Percentiles rank a stretch among this genome's conserved stretches.
Conservation (phyloP, 1,140 invertebrate genomes). For the Hyles vespertilio region DNA sequence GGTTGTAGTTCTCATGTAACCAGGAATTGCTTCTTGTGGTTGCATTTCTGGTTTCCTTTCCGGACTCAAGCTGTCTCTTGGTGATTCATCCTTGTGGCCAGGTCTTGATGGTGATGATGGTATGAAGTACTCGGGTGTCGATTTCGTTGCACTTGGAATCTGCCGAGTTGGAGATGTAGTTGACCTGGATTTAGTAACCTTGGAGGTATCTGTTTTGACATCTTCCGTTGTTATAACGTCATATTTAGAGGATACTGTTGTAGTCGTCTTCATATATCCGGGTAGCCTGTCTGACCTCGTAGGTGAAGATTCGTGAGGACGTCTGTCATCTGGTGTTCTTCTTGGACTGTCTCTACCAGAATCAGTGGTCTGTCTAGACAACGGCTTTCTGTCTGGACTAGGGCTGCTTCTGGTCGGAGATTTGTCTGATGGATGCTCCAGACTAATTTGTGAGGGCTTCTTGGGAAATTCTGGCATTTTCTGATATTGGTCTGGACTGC, state of each 20-base stretch:
- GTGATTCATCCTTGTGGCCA: not conserved
- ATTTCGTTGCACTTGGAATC: not conserved
- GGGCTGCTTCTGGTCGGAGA: slow-evolving; percentile 10
- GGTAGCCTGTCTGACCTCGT: slow-evolving; percentile 16
- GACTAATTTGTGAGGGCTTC: no score
- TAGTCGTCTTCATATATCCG: slow-evolving; percentile 16
- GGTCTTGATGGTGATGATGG: not conserved
- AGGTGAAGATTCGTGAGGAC: slow-evolving; percentile 5
- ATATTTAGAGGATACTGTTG: slow-evolving; percentile 17
- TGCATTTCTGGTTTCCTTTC: slow-evolving; percentile 5
- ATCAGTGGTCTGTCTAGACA: not conserved
- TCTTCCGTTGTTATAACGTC: slow-evolving; percentile 1
- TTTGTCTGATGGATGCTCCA: not conserved
- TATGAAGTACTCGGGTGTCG: not conserved
- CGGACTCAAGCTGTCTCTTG: not conserved
- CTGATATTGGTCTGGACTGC: not conserved
- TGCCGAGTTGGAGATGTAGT: not conserved
- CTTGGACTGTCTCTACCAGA: not conserved
- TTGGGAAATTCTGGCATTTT: no score
- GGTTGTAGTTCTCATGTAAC: slow-evolving; percentile 10
- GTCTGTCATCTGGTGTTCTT: slow-evolving; percentile 7
- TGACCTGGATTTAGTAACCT: not conserved
- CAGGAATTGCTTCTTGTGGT: slow-evolving; percentile 6
- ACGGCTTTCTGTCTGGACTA: slow-evolving; percentile 5
- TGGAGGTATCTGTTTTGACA: no score